A percentile compares a stretch with the other conserved stretches of the same genome.
These are phyloP conservation scores for Megamerina dolium DNA, from an alignment of 2,888 invertebrate genomes.

Conservation along the genomic window DNA sequence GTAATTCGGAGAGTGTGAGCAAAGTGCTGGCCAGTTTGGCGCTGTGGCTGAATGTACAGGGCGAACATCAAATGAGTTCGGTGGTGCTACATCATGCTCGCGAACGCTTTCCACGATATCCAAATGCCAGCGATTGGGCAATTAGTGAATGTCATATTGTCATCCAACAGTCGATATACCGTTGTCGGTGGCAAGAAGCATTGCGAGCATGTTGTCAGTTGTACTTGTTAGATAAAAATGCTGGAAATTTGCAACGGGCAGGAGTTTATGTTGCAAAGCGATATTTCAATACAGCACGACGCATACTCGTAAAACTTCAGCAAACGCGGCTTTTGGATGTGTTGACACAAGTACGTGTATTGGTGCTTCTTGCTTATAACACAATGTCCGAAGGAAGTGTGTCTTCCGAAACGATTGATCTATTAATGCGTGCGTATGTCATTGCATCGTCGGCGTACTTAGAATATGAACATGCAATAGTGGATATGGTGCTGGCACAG, in stretches of 20 bases:
- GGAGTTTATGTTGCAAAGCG: constrained; percentile 46
- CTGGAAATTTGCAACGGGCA: constrained; percentile 56
- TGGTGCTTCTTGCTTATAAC: constrained; percentile 64
- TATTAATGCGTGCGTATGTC: constrained; percentile 66
- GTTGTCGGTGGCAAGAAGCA: constrained; percentile 62
- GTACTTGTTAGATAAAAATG: constrained; percentile 61
- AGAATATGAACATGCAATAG: constrained; percentile 67
- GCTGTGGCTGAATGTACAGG: constrained; percentile 47
- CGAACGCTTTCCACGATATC: constrained; percentile 60
- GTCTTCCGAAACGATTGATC: constrained; percentile 55
- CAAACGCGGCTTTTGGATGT: constrained; percentile 47
- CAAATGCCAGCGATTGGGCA: constrained; percentile 62
- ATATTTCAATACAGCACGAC: constrained; percentile 44
- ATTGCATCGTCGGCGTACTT: constrained; percentile 69
- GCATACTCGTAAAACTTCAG: constrained; percentile 36
- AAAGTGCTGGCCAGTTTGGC: constrained; percentile 65
- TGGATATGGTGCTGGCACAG: constrained; percentile 74
- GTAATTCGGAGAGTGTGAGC: constrained; percentile 64
- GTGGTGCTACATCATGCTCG: constrained; percentile 59
- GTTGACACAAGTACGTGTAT: constrained; percentile 56
- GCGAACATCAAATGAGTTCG: constrained; percentile 56
- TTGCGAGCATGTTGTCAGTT: constrained; percentile 64
- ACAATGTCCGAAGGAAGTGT: constrained; percentile 51
- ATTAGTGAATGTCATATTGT: constrained; percentile 57
- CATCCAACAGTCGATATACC: constrained; percentile 51